Base-by-base conservation (phyloP, 2,113 vertebrate species). In the Oceanodroma tethys region DNA sequence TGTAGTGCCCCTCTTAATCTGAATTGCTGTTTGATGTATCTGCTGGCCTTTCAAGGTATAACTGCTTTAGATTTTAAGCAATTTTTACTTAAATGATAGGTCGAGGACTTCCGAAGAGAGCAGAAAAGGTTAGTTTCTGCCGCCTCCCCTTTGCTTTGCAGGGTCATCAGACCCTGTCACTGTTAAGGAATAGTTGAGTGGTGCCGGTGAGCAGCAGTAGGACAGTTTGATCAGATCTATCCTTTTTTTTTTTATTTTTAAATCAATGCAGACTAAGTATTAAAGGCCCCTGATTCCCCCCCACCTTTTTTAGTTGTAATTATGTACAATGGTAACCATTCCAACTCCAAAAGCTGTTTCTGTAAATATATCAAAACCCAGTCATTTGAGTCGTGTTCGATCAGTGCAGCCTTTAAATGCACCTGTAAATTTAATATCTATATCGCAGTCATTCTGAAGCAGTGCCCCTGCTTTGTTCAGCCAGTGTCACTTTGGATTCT, bases 351-450 rank as follows among this genome's bases (percentile, higher is more conserved):
- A 43, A 20, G 25, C 23, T 63, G 20, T 0, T 32, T 86, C 73
- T 62, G 52, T 47, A 47, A 91, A 16, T 52, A 12, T 2, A 42
- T 56, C 34, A 62, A 47, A 82, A 11, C 8, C 8, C 22, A 23
- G 26, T 29, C 43, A 26, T 47, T 29, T 32, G 36, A 59, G 8
- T 38, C 47, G 10, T 5, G 13, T 58, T 67, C 2, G 3, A 10
- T 84, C 21, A 86, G 16, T 32, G 50, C 32, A 36, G 42, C 76
- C 56, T 82, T 59, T 75, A 65, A 62, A 30, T 12, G 23, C 3
- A 3, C 2, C 1, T 73, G 55, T 74, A 18, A 19, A 1, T n/a
- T 47, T 30, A 25, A 0, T 26, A 9, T 8, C 59, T 40, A 0
- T 32, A 4, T 25, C 36, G 2, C 7, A 23, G 66, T 43, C 18